Conservation (phyloP, 2,113 vertebrate genomes). For the Prunella himalayana region DNA sequence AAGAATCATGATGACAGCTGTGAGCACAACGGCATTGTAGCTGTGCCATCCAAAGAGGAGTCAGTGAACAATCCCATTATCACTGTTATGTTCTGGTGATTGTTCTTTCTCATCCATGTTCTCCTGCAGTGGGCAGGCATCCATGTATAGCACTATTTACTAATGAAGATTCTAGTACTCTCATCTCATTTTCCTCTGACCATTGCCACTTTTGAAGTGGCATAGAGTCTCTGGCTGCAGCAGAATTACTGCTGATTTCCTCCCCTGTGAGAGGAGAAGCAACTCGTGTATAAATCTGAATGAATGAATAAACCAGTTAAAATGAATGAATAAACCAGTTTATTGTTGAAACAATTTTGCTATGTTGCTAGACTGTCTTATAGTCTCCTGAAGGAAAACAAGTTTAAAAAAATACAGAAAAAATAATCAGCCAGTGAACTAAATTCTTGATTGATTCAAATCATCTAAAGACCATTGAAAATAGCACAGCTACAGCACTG, state of each 20-base stretch:
- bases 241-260: not conserved
- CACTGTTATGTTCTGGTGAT: not conserved
- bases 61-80: not conserved
- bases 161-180: not conserved
- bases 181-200: not conserved
- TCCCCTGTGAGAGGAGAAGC: not conserved
- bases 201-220: not conserved
- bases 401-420: not conserved
- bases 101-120: not conserved
- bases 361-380: not conserved
- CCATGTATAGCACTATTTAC: not conserved
- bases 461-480: constrained; percentile 2
- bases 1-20: not conserved
- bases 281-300: not conserved
- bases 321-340: not conserved
- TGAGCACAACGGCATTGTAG: not conserved
- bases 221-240: not conserved
- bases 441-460: not conserved
- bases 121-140: not conserved
- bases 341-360: not conserved
- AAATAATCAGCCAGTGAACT: not conserved
- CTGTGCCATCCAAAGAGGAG: not conserved
- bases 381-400: not conserved
- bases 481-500: not conserved
- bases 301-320: not conserved